These are phyloP conservation scores for Eurypyga helias DNA, from an alignment of 2,113 vertebrate species.

Conservation along the genomic window DNA sequence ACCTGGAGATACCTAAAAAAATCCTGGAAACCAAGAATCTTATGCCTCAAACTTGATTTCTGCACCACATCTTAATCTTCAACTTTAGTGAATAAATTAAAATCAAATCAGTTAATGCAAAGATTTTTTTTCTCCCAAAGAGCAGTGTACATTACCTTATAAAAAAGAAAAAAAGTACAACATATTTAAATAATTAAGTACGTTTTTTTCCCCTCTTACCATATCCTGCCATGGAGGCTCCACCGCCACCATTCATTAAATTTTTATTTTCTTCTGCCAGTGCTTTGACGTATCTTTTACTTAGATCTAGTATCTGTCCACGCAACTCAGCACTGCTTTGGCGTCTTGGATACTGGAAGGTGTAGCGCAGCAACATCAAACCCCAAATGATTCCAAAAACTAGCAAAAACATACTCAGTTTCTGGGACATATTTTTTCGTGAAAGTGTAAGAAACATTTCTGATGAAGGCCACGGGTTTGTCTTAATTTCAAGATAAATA, in stretches of 20 bases:
- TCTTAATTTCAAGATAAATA: neutral
- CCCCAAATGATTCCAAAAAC: slow-evolving; percentile 94
- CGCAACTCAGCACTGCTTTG: slow-evolving; percentile 92
- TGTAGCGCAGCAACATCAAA: slow-evolving; percentile 92
- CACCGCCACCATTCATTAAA: slow-evolving; percentile 80
- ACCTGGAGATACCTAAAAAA: neutral
- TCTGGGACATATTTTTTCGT: slow-evolving; percentile 95
- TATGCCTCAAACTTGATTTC: neutral
- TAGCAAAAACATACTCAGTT: slow-evolving; percentile 91
- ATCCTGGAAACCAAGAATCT: neutral
- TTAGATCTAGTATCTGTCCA: slow-evolving; percentile 94
- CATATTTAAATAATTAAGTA: neutral
- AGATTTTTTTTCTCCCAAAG: neutral
- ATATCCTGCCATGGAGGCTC: slow-evolving; percentile 92
- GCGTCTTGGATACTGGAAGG: slow-evolving; percentile 90
- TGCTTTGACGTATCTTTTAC: slow-evolving; percentile 93
- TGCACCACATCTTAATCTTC: neutral
- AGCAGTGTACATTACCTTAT: neutral
- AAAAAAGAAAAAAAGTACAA: neutral
- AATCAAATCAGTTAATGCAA: neutral
- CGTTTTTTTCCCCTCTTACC: slow-evolving; percentile 77
- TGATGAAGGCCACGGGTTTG: slow-evolving; percentile 28
- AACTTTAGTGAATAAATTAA: neutral
- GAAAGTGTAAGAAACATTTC: slow-evolving; percentile 89
- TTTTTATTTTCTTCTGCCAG: slow-evolving; percentile 94